phyloP scores from a whole-genome alignment of 2,888 invertebrate species.

The Ophion slaviceki region DNA sequence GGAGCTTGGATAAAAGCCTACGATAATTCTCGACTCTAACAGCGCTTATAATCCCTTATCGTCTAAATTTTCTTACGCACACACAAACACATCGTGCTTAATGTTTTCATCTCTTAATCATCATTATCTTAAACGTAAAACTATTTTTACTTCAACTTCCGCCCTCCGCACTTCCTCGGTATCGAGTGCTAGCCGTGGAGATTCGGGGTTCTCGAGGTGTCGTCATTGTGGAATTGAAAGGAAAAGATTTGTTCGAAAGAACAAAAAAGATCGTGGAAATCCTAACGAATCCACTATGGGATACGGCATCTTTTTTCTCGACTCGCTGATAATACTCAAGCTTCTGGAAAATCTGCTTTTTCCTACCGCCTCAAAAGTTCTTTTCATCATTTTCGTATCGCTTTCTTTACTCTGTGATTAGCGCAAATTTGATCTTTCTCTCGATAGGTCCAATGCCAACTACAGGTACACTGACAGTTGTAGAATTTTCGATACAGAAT shows the following conservation, averaged over 20 bases:
- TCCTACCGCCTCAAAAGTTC: slow-evolving; percentile 23
- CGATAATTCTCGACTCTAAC: slow-evolving; percentile 71
- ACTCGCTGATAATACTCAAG: slow-evolving; percentile 37
- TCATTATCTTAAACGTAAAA: slow-evolving; percentile 41
- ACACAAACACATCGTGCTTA: slow-evolving; percentile 33
- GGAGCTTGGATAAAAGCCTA: slow-evolving; percentile 76
- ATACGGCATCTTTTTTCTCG: slow-evolving; percentile 10
- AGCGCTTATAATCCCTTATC: slow-evolving; percentile 68
- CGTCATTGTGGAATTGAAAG: slow-evolving; percentile 56
- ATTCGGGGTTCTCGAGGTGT: slow-evolving; percentile 56
- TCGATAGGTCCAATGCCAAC: slow-evolving; percentile 38
- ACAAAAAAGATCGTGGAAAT: background rate
- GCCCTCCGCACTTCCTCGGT: slow-evolving; percentile 5
- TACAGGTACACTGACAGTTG: slow-evolving; percentile 1
- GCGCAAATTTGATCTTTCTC: slow-evolving; percentile 23
- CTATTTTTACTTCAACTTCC: slow-evolving; percentile 33
- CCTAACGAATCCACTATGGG: slow-evolving; percentile 31
- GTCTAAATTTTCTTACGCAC: slow-evolving; percentile 59
- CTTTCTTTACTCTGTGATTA: background rate
- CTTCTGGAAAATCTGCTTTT: slow-evolving; percentile 40
- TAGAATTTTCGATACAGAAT: slow-evolving; percentile 24
- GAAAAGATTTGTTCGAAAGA: background rate
- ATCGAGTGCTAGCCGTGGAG: slow-evolving; percentile 26
- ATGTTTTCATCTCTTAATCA: slow-evolving; percentile 40
- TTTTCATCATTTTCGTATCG: background rate